Evolutionary conservation across 2,797 vertebrate species (phyloP), one percentile per base, ranked within the genome.

Genomic region (Dallia pectoralis): DNA sequence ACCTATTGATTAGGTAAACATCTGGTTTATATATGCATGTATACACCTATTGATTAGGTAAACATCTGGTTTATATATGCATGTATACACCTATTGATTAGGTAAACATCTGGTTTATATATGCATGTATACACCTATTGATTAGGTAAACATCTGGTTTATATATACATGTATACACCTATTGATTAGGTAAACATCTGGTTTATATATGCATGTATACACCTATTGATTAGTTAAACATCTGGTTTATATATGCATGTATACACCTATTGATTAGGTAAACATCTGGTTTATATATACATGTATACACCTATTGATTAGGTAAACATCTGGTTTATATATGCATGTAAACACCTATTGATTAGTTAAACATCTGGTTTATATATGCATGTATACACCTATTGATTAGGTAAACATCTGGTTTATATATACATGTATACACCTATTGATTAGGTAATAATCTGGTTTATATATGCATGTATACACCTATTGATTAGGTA

Each of bases 191-290:
- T 15, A 9, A 62, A 4, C 29, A 25, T 27, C 49, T 48, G 40
- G 59, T 62, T 2, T n/a, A n/a, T n/a, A n/a, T n/a, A n/a, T n/a
- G n/a, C n/a, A 40, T 4, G 36, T 40, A 9, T 40, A 40, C 36
- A 2, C 36, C 36, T 69, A 49, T 62, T 62, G 59, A 25, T 62
- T 62, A 62, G 59, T n/a, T n/a, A n/a, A n/a, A n/a, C n/a, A n/a
- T n/a, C n/a, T n/a, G n/a, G n/a, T n/a, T n/a, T n/a, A n/a, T n/a
- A n/a, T n/a, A n/a, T n/a, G n/a, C n/a, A 40, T 4, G 36, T 40
- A 9, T 40, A 40, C 36, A 2, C 36, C 36, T 69, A 49, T 62
- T 62, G 59, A 25, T 62, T 62, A 62, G 59, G 59, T 15, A 9
- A 62, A 4, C 29, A 25, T 27, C 49, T 48, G 40, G 59, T 62